These are phyloP conservation scores for Columba livia DNA, from an alignment of 2,113 vertebrate genomes.

Conservation along the genomic window DNA sequence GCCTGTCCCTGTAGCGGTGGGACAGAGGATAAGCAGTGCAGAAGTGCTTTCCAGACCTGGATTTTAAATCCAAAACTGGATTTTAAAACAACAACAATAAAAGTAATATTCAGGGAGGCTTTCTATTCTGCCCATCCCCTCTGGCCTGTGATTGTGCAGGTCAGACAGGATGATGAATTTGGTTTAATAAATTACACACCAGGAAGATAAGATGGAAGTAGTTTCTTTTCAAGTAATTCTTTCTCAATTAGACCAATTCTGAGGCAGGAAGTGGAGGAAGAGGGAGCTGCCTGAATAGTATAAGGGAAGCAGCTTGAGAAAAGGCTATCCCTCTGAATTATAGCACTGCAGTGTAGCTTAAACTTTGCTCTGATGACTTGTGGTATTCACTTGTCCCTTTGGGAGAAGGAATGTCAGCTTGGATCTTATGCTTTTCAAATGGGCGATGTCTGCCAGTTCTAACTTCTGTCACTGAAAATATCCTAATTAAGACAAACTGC, in stretches of 20 bases:
- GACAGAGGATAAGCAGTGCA: neutral
- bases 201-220: neutral
- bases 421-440: neutral
- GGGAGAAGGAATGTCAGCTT: neutral
- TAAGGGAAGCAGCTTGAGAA: neutral
- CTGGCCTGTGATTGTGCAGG: neutral
- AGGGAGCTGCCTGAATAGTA: neutral
- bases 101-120: neutral
- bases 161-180: conserved; percentile 33
- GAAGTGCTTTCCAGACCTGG: neutral
- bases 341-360: neutral
- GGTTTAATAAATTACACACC: neutral
- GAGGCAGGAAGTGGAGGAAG: neutral
- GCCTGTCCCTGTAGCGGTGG: neutral
- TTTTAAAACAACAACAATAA: neutral
- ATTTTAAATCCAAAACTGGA: neutral
- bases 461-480: neutral
- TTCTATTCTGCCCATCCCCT: neutral
- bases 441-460: neutral
- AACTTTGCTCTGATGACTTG: neutral
- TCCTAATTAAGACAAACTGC: neutral
- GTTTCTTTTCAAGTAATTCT: conserved; percentile 6
- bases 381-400: neutral
- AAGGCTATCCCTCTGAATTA: neutral
- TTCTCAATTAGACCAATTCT: neutral